Base-by-base conservation (phyloP, 1,140 invertebrate genomes). In the Drosophila biarmipes region DNA sequence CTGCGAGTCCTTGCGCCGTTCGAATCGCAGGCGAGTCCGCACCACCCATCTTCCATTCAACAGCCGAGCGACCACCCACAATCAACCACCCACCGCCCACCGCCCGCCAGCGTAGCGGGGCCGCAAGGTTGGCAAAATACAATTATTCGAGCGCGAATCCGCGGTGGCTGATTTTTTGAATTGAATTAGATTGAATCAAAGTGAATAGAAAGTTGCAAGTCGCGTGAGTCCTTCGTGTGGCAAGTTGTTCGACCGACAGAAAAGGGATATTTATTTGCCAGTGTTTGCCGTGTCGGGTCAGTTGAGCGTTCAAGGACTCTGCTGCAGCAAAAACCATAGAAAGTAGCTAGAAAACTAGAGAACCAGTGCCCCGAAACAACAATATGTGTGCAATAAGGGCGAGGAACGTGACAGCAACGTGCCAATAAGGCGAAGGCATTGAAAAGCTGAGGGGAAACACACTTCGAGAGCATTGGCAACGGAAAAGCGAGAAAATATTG, bases 261-360 rank as follows among this genome's bases (percentile, higher is more conserved):
- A 24, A 24, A 24, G 24, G 46, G 29, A 67, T 69, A 54, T 55
- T 46, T 14, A 45, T 27, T 69, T 69, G 31, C 15, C 15, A 31
- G 48, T 24, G 38, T 40, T 73, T 81, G 79, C 67, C 82, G 78
- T 84, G 79, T 71, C 82, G 86, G 84, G 84, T 87, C 82, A 89
- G 82, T 87, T 87, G 78, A 82, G 84, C 84, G 78, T 82, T 89
- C 82, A 87, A 87, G 82, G 82, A 89, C 84, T 87, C 74, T 82
- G 55, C 38, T 77, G 73, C 63, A 72, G 57, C 54, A 66, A 31
- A 6, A 8, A 31, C 29, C 1, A 31, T 69, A 67, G 64, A 73
- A 35, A 78, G 21, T 29, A 72, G 24, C 46, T 49, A 58, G 19
- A 21, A 51, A 51, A n/a, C n/a, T n/a, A n/a, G n/a, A n/a, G n/a